Base-by-base conservation (phyloP, 2,113 vertebrate species). In the Entelurus aequoreus region DNA sequence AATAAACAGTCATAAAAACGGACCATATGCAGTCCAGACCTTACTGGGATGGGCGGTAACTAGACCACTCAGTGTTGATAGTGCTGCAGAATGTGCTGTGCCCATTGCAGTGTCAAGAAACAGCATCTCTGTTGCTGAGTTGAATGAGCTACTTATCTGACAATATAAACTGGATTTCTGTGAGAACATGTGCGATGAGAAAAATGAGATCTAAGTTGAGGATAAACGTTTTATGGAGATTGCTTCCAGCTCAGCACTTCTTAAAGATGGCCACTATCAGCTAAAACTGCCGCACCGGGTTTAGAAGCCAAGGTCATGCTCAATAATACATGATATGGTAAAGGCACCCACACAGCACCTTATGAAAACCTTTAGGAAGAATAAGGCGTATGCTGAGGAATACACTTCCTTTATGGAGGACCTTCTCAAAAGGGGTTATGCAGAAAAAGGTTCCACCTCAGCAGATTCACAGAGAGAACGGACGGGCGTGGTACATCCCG, bases 131-230 rank as follows among this genome's bases (percentile, higher is more conserved):
- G 21, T 28, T 28, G 21, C 21, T 28, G 21, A 28, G 21, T 28
- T 28, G 21, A 28, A 28, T 28, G 21, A 3, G 1, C 21, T 28
- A 28, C 21, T 28, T 28, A 28, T 28, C 21, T 3, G 21, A 35
- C 49, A 63, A 35, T 63, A 63, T 28, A 63, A 63, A 6, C 61
- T 53, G 8, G 62, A 63, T n/a, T 54, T 63, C 51, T 48, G n/a
- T 54, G 51, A 63, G 8, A 16, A 54, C 3, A n/a, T n/a, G n/a
- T n/a, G n/a, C n/a, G n/a, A n/a, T 6, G 51, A 60, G 57, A 60
- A 46, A 58, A 58, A 13, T 13, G 42, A 46, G 16, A 58, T 58
- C 38, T 58, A n/a, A 46, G 42, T 58, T 60, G 58, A 60, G 46
- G 44, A 48, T n/a, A 50, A 50, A n/a, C 14, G 5, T n/a, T 50